Base-by-base conservation (phyloP, 2,888 invertebrate genomes). In the Pterostichus madidus region DNA sequence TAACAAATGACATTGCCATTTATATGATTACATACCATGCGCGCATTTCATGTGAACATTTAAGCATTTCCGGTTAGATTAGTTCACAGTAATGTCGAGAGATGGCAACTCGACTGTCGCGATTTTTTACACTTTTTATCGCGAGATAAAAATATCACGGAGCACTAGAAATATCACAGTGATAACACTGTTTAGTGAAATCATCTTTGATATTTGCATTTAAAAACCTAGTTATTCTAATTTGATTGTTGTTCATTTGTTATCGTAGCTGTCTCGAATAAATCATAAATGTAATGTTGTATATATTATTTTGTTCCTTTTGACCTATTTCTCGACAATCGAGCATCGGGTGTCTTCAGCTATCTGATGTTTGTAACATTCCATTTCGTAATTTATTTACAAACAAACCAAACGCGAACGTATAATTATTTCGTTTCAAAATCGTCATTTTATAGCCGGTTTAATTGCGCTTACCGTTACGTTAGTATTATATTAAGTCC, bases 381-480 rank as follows among this genome's bases (percentile, higher is more conserved):
- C 49, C 35, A 7, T 77, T 77, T 77, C 77, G 77, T 39, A 77
- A 77, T 39, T 17, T 78, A 44, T 78, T 56, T 78, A 78, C 24
- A 44, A 78, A 78, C 78, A 78, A 61, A 78, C 24, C 56, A 39
- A 35, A 32, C 2, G 7, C 78, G n/a, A 78, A 59, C 78, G 6
- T 78, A 78, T 78, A 78, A 78, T 78, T 78, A 78, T 78, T 73
- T 59, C 13, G 77, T 77, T 77, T 77, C 56, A 56, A 77, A 77
- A 53, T 53, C 77, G 77, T 59, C 77, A 77, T 77, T 77, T 77
- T 77, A 59, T 77, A 32, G 24, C 49, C 11, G 24, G 75, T 75
- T 73, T 75, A 75, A 75, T 75, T 75, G 44, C 39, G 44, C 5
- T 44, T 71, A 71, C 68, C 4, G 68, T 71, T 71, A 44, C 68